These are phyloP conservation scores for Ptychodera flava DNA, from an alignment of 35 echinoderm and acorn worm genomes.

Conservation along the genomic window DNA sequence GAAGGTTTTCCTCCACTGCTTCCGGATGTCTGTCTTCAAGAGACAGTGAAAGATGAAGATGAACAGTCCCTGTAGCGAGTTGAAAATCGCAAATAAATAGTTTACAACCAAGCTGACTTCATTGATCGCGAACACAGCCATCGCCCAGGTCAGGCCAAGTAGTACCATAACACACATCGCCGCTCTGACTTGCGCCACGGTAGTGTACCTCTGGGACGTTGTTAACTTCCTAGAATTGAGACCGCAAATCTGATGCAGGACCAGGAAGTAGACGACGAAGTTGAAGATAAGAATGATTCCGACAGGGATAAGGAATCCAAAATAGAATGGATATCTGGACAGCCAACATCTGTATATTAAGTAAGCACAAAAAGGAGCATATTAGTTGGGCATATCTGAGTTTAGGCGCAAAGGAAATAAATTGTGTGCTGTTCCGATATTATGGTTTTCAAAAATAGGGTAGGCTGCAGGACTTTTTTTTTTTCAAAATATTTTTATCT, in stretches of 20 bases:
- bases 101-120: slow-evolving; percentile 47
- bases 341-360: slow-evolving; percentile 41
- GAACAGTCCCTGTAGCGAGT: slow-evolving; percentile 55
- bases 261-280: slow-evolving; percentile 41
- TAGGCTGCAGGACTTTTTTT: background rate
- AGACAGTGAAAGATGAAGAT: slow-evolving; percentile 73
- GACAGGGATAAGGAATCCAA: slow-evolving; percentile 30
- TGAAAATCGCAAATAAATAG: slow-evolving; percentile 71
- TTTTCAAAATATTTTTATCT: too few relatives aligned
- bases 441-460: background rate
- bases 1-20: slow-evolving; percentile 30
- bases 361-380: background rate
- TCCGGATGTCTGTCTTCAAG: slow-evolving; percentile 42
- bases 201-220: slow-evolving; percentile 16
- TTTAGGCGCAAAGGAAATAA: background rate
- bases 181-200: slow-evolving; percentile 20
- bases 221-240: slow-evolving; percentile 40
- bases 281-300: slow-evolving; percentile 54
- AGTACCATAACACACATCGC: slow-evolving; percentile 36
- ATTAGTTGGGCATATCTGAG: background rate
- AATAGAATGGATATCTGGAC: slow-evolving; percentile 32
- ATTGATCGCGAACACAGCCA: slow-evolving; percentile 41
- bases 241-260: slow-evolving; percentile 42
- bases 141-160: slow-evolving; percentile 46
- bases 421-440: background rate